A percentile compares a stretch with the other conserved stretches of the same genome.
phyloP scores from a whole-genome alignment of 2,888 invertebrate species.

The Drosophila fulvimacula region DNA sequence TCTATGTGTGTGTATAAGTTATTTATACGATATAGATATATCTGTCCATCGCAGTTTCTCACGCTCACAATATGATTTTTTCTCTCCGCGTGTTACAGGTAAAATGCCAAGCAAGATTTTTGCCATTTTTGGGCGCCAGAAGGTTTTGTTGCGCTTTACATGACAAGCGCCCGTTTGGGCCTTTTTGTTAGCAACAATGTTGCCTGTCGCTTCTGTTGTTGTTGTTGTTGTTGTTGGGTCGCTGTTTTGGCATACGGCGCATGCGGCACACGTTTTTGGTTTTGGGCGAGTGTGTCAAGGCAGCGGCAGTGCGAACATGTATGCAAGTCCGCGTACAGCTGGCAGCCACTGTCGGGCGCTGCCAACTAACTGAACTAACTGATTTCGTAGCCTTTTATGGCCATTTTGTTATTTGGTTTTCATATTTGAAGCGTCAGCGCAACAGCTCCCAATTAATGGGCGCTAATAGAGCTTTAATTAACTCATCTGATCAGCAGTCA shows the following conservation, averaged over 20 bases:
- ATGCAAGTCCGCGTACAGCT: conserved; percentile 36
- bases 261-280: conserved; percentile 70
- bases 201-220: conserved; percentile 28
- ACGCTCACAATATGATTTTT: conserved; percentile 72
- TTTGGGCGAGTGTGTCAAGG: conserved; percentile 79
- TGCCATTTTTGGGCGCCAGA: conserved; percentile 76
- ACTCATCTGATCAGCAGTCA: conserved; percentile 47
- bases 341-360: conserved; percentile 34
- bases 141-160: conserved; percentile 61
- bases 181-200: conserved; percentile 24
- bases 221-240: conserved; percentile 35
- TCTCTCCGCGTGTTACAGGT: conserved; percentile 55
- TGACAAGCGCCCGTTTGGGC: conserved; percentile 56
- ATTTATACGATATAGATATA: conserved; percentile 15
- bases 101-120: conserved; percentile 74
- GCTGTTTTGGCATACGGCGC: conserved; percentile 58
- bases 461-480: conserved; percentile 64
- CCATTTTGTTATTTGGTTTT: conserved; percentile 51
- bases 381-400: conserved; percentile 67
- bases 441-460: conserved; percentile 60
- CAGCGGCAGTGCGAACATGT: conserved; percentile 13
- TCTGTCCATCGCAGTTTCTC: conserved; percentile 71
- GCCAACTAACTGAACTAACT: conserved; percentile 15
- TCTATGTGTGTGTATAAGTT: conserved; percentile 10
- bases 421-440: conserved; percentile 44